Conservation (phyloP, 2,797 vertebrate species). For the Hephaestus fuliginosus region DNA sequence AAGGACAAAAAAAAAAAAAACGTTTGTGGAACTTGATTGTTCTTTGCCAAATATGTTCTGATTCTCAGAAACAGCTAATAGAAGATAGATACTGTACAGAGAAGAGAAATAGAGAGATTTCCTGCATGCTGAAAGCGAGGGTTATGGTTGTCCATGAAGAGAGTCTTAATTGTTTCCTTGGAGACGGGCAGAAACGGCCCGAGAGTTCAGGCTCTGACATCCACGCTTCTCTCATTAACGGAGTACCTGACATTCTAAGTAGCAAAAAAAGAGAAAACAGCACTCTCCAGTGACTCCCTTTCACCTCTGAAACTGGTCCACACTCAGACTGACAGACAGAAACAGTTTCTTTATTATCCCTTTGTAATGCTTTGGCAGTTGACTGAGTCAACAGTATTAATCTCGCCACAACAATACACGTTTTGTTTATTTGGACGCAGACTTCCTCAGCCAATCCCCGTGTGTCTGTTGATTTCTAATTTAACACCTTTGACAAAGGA, state of each 20-base stretch:
- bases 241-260: conserved; percentile 54
- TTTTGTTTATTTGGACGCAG: conserved; percentile 4
- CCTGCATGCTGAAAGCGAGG: conserved; percentile 26
- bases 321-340: not conserved
- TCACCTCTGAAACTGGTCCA: conserved; percentile 20
- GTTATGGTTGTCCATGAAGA: conserved; percentile 51
- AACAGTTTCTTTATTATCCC: conserved; percentile 32
- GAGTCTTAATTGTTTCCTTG: conserved; percentile 78
- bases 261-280: conserved; percentile 34
- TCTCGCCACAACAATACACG: not conserved
- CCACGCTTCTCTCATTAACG: conserved; percentile 63
- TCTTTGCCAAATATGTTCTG: not conserved
- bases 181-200: conserved; percentile 64
- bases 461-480: not conserved
- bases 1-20: not conserved
- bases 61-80: conserved; percentile 32
- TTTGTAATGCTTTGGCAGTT: conserved; percentile 12
- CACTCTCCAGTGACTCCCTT: conserved; percentile 21
- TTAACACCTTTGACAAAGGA: conserved; percentile 1
- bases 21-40: conserved; percentile 1
- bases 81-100: not conserved
- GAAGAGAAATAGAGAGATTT: conserved; percentile 19
- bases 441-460: not conserved
- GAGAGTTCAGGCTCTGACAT: conserved; percentile 60
- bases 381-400: conserved; percentile 16